A percentile compares a stretch with the other conserved stretches of the same genome.
Evolutionary conservation across 2,888 invertebrate species (phyloP).

Genomic region (Meghimatium bilineatum): DNA sequence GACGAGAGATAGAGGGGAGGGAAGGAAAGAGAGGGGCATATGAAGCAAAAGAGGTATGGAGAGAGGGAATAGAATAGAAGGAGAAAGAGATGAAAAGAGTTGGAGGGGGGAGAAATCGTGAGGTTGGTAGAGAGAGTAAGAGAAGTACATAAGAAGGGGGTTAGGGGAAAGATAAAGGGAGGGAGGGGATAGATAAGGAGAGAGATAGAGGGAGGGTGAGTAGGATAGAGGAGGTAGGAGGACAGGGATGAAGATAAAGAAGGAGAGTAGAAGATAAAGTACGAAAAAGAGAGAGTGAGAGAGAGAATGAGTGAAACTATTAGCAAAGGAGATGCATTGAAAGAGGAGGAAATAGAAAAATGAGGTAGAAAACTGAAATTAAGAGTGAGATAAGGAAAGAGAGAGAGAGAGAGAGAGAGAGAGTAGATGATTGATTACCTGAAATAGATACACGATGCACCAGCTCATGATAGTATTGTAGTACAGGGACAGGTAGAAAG

Average conservation of each 20-base stretch:
- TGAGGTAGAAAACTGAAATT: too few relatives aligned
- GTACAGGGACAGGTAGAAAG: slow-evolving; percentile 93
- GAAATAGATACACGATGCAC: slow-evolving; percentile 90
- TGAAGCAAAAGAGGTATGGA: neutral
- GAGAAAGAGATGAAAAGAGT: neutral
- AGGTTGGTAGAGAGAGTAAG: too few relatives aligned
- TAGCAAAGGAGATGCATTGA: too few relatives aligned
- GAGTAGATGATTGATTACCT: neutral
- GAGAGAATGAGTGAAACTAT: too few relatives aligned
- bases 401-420: too few relatives aligned
- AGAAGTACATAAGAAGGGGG: neutral
- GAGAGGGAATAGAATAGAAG: neutral
- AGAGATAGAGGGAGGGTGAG: too few relatives aligned
- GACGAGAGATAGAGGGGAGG: neutral
- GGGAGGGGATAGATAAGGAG: neutral
- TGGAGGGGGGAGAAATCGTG: too few relatives aligned
- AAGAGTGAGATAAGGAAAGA: too few relatives aligned
- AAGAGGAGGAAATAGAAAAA: too few relatives aligned
- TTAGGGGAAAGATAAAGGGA: neutral
- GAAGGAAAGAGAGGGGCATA: neutral
- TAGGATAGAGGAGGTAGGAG: neutral
- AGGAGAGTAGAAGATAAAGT: neutral
- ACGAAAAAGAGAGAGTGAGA: neutral
- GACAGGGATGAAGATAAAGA: neutral
- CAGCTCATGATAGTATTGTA: slow-evolving; percentile 98